Percentiles rank a stretch among this genome's conserved stretches.
Evolutionary conservation across 2,113 vertebrate species (phyloP).

Genomic region (Ellobius talpinus): DNA sequence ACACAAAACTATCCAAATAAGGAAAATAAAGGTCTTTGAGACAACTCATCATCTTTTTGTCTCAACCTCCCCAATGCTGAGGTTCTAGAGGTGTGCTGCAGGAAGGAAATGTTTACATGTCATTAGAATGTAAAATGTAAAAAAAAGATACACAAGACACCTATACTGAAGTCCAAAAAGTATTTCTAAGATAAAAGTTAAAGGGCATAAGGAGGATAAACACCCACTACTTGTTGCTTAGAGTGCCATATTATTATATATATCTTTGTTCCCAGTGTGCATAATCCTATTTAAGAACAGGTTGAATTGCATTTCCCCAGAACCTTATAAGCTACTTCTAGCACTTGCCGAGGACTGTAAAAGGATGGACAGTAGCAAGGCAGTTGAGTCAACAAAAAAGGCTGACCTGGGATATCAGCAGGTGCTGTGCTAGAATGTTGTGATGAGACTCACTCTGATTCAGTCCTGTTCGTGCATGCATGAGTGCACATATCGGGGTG

Average conservation of each 20-base stretch:
- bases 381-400: neutral
- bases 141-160: neutral
- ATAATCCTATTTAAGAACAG: neutral
- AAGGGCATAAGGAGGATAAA: constrained; percentile 35
- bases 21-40: neutral
- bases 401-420: neutral
- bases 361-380: neutral
- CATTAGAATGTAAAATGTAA: neutral
- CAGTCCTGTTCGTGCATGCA: neutral
- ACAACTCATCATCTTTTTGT: neutral
- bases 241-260: neutral
- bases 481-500: too few species aligned
- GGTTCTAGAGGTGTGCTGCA: neutral
- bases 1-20: neutral
- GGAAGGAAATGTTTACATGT: neutral
- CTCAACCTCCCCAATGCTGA: neutral
- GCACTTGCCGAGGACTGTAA: neutral
- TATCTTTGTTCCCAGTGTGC: neutral
- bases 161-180: neutral
- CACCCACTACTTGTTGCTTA: neutral
- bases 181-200: constrained; percentile 20
- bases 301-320: neutral
- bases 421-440: neutral
- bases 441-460: neutral
- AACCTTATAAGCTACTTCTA: neutral